A percentile compares a stretch with the other conserved stretches of the same genome.
Conservation (phyloP, 2,888 invertebrate genomes). For the Drosophila rubida region DNA sequence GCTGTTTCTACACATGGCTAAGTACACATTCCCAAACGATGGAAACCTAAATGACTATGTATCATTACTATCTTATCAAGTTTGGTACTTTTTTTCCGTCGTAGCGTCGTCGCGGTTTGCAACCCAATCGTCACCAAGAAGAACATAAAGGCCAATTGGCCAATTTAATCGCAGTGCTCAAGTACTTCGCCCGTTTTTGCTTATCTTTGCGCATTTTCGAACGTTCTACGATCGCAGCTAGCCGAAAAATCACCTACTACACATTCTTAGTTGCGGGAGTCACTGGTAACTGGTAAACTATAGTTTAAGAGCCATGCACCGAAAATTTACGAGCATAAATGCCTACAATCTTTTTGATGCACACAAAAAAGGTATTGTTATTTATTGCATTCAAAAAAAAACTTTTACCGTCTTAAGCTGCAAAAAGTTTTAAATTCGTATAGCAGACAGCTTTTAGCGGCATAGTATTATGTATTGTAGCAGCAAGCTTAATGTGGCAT, state of each 20-base stretch:
- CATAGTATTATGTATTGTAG: neutral
- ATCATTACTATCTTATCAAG: conserved; percentile 45
- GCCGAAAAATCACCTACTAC: conserved; percentile 17
- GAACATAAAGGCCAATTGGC: conserved; percentile 48
- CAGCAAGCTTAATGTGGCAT: neutral
- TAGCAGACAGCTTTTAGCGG: conserved; percentile 10
- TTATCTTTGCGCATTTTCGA: conserved; percentile 70
- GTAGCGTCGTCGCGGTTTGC: conserved; percentile 31
- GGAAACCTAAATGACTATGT: neutral
- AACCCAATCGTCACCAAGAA: conserved; percentile 41
- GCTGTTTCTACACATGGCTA: neutral
- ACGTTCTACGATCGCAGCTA: conserved; percentile 20
- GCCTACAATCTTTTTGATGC: neutral
- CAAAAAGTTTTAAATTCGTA: neutral
- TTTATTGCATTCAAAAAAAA: neutral
- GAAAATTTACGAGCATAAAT: no score
- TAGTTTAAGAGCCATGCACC: neutral
- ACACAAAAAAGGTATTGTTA: neutral
- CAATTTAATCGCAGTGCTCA: conserved; percentile 26
- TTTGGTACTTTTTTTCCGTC: conserved; percentile 31
- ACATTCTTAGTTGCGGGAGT: conserved; percentile 43
- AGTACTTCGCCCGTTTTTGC: conserved; percentile 52
- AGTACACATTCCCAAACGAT: neutral
- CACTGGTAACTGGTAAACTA: conserved; percentile 44
- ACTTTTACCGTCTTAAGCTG: neutral